These are phyloP conservation scores for Agriotes lineatus DNA, from an alignment of 2,888 invertebrate genomes.

Conservation along the genomic window DNA sequence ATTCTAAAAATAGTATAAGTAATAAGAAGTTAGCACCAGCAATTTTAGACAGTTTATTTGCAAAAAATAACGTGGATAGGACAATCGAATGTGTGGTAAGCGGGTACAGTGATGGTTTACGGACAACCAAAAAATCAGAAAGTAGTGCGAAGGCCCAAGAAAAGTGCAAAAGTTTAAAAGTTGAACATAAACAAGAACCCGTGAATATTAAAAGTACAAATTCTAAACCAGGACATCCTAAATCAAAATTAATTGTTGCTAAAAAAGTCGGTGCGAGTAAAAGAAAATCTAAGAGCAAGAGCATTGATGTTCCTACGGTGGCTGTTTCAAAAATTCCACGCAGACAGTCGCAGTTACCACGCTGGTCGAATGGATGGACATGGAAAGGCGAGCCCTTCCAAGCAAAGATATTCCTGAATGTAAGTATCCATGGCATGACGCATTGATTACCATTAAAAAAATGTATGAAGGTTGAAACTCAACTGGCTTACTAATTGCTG, in stretches of 20 bases:
- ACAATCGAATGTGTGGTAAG: constrained; percentile 65
- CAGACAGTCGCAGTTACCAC: constrained; percentile 66
- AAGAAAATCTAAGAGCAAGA: constrained; percentile 57
- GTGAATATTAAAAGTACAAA: constrained; percentile 46
- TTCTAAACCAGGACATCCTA: constrained; percentile 43
- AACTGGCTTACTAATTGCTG: not conserved
- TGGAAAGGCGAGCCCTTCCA: constrained; percentile 90
- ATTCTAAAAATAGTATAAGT: constrained; percentile 45
- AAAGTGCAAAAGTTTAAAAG: constrained; percentile 37
- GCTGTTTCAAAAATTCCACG: constrained; percentile 55
- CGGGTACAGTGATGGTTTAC: constrained; percentile 56
- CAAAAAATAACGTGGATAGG: constrained; percentile 72
- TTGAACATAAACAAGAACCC: constrained; percentile 28
- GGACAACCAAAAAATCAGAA: constrained; percentile 49
- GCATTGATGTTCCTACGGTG: constrained; percentile 48
- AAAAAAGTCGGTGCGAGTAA: constrained; percentile 53
- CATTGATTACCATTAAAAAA: not conserved
- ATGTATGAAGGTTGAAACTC: no score
- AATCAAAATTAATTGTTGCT: constrained; percentile 43
- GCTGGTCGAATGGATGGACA: constrained; percentile 93
- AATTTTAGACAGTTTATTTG: constrained; percentile 70
- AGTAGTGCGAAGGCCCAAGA: constrained; percentile 25
- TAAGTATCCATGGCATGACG: constrained; percentile 66
- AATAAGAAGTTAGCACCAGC: constrained; percentile 55
- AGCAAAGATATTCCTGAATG: constrained; percentile 88